Percentiles rank a stretch among this genome's conserved stretches.
Conservation (phyloP, 1,140 invertebrate genomes). For the Brachionus asplanchnoidis region DNA sequence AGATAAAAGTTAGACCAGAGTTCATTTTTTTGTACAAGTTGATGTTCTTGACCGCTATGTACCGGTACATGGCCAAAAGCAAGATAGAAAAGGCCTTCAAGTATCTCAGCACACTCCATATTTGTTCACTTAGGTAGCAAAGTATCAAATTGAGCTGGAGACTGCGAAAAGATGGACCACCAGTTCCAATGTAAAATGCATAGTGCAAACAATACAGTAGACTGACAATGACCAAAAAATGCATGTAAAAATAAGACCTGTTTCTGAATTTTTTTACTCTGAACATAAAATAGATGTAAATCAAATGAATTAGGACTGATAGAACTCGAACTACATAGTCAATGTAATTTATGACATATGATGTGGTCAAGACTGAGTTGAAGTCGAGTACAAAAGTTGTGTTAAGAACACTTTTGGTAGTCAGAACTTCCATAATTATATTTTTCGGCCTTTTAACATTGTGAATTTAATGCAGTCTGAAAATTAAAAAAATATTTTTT, state of each 20-base stretch:
- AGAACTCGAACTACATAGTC: background rate
- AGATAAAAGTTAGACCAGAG: background rate
- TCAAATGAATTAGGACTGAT: background rate
- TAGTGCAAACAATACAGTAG: background rate
- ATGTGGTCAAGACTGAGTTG: background rate
- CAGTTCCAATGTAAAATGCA: background rate
- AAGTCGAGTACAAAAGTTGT: background rate
- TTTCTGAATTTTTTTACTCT: background rate
- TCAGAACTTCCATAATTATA: background rate
- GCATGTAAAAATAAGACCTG: constrained; percentile 1
- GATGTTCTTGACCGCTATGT: background rate
- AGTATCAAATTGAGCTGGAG: background rate
- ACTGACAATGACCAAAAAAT: background rate
- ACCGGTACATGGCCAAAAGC: constrained; percentile 17
- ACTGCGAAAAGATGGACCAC: background rate
- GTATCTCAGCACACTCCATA: background rate
- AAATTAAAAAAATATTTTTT: background rate
- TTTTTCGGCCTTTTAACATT: background rate
- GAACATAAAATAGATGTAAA: background rate
- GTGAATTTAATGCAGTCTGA: too few relatives aligned
- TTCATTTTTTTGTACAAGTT: constrained; percentile 9
- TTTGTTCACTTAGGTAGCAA: background rate
- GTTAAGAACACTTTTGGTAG: background rate
- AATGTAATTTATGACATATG: background rate
- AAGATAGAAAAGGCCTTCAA: background rate